Percentiles rank a stretch among this genome's conserved stretches.
Conservation (phyloP, 2,113 vertebrate genomes). For the Anas platyrhynchos region DNA sequence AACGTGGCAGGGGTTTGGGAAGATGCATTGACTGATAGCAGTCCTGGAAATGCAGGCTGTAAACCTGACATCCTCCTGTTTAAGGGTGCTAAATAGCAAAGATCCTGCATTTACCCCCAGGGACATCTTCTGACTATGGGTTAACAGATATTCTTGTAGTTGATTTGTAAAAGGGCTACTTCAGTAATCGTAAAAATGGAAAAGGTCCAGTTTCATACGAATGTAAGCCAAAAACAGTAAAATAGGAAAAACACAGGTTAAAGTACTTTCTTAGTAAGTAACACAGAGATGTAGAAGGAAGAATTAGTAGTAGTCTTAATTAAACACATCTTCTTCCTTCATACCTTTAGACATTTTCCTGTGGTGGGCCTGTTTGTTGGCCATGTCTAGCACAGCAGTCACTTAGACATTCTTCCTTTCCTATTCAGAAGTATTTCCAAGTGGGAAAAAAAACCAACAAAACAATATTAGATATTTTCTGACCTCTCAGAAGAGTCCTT, state of each 20-base stretch:
- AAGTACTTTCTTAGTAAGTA: neutral
- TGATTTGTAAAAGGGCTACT: neutral
- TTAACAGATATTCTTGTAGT: neutral
- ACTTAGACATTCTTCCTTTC: neutral
- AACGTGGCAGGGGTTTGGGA: too few species aligned
- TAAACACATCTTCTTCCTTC: neutral
- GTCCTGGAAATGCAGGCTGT: neutral
- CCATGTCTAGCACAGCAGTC: neutral
- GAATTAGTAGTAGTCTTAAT: neutral
- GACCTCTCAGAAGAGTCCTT: neutral
- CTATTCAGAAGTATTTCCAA: neutral
- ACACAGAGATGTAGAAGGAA: neutral
- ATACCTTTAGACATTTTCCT: neutral
- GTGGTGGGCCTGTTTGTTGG: neutral
- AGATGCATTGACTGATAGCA: neutral
- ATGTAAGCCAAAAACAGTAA: neutral
- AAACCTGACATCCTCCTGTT: neutral
- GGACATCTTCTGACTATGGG: fast-evolving
- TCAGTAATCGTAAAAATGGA: neutral
- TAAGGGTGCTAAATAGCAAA: neutral
- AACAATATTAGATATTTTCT: neutral
- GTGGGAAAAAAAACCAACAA: neutral
- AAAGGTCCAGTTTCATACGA: neutral
- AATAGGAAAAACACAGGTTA: neutral
- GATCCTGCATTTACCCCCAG: neutral